Percentiles rank a stretch among this genome's conserved stretches.
Conservation (phyloP, 2,797 vertebrate genomes). For the Borostomias antarcticus region DNA sequence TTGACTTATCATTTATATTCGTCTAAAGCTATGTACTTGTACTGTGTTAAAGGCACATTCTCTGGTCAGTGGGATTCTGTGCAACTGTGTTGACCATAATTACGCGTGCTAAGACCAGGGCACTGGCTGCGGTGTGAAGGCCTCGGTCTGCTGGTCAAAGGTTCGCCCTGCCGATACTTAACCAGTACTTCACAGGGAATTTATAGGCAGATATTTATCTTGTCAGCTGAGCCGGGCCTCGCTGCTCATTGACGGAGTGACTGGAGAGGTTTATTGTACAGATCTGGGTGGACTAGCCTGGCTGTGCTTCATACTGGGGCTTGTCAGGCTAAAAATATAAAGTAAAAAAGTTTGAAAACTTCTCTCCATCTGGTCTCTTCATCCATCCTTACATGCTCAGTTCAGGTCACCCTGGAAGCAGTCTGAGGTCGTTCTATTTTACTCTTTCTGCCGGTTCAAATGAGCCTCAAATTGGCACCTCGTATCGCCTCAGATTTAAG, state of each 20-base stretch:
- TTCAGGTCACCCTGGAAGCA: neutral
- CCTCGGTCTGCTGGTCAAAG: slow-evolving; percentile 44
- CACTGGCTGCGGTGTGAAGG: slow-evolving; percentile 55
- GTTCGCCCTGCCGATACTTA: slow-evolving; percentile 57
- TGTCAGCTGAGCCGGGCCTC: slow-evolving; percentile 49
- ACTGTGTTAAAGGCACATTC: neutral
- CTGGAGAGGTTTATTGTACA: too few relatives aligned
- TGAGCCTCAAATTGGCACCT: too few relatives aligned
- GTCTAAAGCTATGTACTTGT: neutral
- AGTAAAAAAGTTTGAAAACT: slow-evolving; percentile 53
- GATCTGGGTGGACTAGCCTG: slow-evolving; percentile 45
- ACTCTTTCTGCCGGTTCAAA: too few relatives aligned
- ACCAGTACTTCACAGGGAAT: slow-evolving; percentile 55
- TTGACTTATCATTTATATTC: neutral
- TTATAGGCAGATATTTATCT: slow-evolving; percentile 64
- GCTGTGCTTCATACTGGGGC: slow-evolving; percentile 61
- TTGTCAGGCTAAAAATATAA: slow-evolving; percentile 51
- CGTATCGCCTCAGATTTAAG: too few relatives aligned
- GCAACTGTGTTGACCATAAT: slow-evolving; percentile 4
- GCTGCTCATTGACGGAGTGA: slow-evolving; percentile 49
- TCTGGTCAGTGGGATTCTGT: neutral
- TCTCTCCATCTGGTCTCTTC: slow-evolving; percentile 37
- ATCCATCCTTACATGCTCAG: slow-evolving; percentile 37
- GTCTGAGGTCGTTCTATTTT: too few relatives aligned
- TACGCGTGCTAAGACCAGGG: slow-evolving; percentile 58